Evolutionary conservation across 2,888 invertebrate genomes (phyloP).

Genomic region (Monopis laevigella): DNA sequence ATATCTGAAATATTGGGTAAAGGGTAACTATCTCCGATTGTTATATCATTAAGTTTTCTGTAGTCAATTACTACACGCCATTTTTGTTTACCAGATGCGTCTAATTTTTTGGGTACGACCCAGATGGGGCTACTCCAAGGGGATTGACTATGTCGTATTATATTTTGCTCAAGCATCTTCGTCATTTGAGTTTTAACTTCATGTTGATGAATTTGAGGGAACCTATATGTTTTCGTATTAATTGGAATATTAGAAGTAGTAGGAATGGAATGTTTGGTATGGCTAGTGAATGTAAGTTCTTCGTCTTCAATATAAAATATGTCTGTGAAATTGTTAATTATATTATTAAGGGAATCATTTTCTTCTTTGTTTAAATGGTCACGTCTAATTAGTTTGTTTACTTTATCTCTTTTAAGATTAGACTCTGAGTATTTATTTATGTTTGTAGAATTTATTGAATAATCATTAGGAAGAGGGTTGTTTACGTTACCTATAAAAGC

Average conservation of each 20-base stretch:
- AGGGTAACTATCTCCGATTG: constrained; percentile 14
- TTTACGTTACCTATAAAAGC: not conserved
- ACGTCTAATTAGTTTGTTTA: not conserved
- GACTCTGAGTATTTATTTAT: not conserved
- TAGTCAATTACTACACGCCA: constrained; percentile 14
- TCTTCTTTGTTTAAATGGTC: constrained; percentile 8
- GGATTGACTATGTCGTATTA: constrained; percentile 14
- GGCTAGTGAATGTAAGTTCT: constrained; percentile 15
- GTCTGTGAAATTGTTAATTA: not conserved
- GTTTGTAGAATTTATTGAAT: not conserved
- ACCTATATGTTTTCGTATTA: constrained; percentile 20
- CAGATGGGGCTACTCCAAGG: constrained; percentile 14
- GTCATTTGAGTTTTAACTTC: constrained; percentile 18
- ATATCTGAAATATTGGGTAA: constrained; percentile 15
- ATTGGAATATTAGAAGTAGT: constrained; percentile 18
- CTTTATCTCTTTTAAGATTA: not conserved
- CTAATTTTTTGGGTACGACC: constrained; percentile 18
- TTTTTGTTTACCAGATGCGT: constrained; percentile 14
- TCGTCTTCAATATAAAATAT: constrained; percentile 10
- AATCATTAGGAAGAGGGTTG: not conserved
- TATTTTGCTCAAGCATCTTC: constrained; percentile 16
- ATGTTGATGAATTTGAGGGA: constrained; percentile 19
- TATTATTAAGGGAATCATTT: constrained; percentile 3
- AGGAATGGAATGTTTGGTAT: constrained; percentile 17
- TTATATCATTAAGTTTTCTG: constrained; percentile 11